These are phyloP conservation scores for Artemisiospiza belli DNA, from an alignment of 2,113 vertebrate genomes.

Conservation along the genomic window DNA sequence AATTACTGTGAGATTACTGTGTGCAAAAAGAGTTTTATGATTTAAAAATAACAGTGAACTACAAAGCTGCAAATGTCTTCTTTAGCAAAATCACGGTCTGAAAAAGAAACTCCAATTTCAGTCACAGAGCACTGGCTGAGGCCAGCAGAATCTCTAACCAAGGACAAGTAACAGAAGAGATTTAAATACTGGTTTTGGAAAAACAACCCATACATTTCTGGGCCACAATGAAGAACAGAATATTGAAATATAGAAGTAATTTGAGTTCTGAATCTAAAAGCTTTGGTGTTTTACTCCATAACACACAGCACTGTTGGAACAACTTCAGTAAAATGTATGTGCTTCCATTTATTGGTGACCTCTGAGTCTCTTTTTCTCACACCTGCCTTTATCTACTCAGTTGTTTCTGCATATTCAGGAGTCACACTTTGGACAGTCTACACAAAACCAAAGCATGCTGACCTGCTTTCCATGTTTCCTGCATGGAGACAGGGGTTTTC, in stretches of 20 bases:
- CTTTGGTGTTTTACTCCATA: neutral
- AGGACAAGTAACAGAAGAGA: neutral
- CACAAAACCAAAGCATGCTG: neutral
- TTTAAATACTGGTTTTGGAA: neutral
- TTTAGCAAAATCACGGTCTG: neutral
- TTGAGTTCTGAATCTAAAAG: neutral
- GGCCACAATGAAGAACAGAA: neutral
- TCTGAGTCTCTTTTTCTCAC: neutral
- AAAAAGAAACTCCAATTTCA: neutral
- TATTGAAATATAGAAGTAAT: neutral
- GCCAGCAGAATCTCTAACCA: neutral
- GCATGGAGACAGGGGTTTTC: neutral
- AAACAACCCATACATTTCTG: neutral
- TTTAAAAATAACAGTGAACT: neutral
- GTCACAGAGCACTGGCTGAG: neutral
- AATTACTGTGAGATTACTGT: accelerated
- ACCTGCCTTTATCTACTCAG: neutral
- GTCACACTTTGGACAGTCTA: neutral
- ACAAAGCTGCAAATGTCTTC: neutral
- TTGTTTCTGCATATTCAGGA: neutral
- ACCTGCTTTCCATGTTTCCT: neutral
- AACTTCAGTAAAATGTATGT: accelerated
- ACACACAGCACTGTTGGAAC: neutral
- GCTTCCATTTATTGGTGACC: neutral
- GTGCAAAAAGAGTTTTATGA: neutral